These are phyloP conservation scores for Sphenopsis melanotis DNA, from an alignment of 2,797 vertebrate genomes.

Conservation along the genomic window DNA sequence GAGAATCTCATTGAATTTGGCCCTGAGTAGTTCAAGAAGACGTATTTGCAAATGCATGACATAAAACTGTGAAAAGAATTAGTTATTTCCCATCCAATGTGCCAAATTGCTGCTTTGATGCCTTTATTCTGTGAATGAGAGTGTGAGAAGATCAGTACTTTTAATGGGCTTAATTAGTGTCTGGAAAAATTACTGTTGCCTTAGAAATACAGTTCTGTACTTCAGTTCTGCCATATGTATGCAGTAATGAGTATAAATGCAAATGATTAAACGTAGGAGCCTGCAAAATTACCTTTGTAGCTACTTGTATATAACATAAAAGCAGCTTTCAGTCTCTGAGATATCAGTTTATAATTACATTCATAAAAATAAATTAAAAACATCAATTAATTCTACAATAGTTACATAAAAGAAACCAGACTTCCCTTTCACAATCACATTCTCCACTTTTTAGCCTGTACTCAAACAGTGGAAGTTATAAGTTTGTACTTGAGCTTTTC, in stretches of 20 bases:
- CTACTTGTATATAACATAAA: not conserved
- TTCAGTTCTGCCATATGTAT: not conserved
- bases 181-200: slow-evolving; percentile 10
- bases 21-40: not conserved
- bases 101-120: not conserved
- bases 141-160: not conserved
- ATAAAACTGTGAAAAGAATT: not conserved
- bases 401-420: not conserved
- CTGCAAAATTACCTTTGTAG: slow-evolving; percentile 16
- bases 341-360: not conserved
- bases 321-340: not conserved
- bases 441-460: not conserved
- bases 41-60: not conserved
- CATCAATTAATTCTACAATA: not conserved
- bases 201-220: slow-evolving; percentile 18
- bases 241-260: slow-evolving; percentile 17
- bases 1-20: not conserved
- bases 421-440: not conserved
- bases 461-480: not conserved
- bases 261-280: slow-evolving; percentile 7
- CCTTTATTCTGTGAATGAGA: not conserved
- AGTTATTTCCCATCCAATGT: not conserved
- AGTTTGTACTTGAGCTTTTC: not conserved
- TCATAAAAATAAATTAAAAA: slow-evolving; percentile 12
- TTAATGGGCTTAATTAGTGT: slow-evolving; percentile 21